Evolutionary conservation across 1,140 invertebrate genomes (phyloP), one percentile per base, ranked within the genome.

Genomic region (Eciton burchellii): DNA sequence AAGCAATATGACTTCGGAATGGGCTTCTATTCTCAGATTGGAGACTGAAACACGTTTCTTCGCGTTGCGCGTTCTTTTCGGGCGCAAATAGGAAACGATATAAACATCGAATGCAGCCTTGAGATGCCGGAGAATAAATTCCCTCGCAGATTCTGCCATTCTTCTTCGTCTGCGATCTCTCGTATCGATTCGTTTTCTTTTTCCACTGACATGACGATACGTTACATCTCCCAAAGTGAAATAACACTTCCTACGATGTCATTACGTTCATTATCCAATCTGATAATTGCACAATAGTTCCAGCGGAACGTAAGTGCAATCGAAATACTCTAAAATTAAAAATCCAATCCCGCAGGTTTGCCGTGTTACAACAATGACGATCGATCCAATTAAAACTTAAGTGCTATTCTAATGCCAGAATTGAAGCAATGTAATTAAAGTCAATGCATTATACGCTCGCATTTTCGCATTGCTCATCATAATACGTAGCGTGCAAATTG

Each of bases 361-460:
- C 47, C 74, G 68, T 70, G 56, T 49, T 70, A 49, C 63, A 56
- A 79, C 63, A 79, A 79, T 79, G 74, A 79, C 74, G 43, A 79
- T 79, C 74, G 74, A 79, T 79, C 74, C 74, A 79, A 79, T 79
- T 79, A 79, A 79, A 79, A 79, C 74, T 79, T 79, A 79, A 79
- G 74, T 79, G 70, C 63, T 56, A 79, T 79, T 79, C 74, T 79
- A 79, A 79, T 79, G 68, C 49, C 63, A 35, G 63, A 79, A 63
- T 79, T 79, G 41, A 79, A 79, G 74, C 49, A 63, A 79, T 63
- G 74, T 79, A 79, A 79, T 79, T 79, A 79, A 79, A 79, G 74
- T 79, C 68, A 68, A 79, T 79, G 43, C 52, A 79, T 79, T 79
- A 79, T 70, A 63, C 49, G 35, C 63, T 19, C 49, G 63, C 63